Evolutionary conservation across 2,797 vertebrate species (phyloP), one percentile per base, ranked within the genome.

Genomic region (Argyrosomus regius): DNA sequence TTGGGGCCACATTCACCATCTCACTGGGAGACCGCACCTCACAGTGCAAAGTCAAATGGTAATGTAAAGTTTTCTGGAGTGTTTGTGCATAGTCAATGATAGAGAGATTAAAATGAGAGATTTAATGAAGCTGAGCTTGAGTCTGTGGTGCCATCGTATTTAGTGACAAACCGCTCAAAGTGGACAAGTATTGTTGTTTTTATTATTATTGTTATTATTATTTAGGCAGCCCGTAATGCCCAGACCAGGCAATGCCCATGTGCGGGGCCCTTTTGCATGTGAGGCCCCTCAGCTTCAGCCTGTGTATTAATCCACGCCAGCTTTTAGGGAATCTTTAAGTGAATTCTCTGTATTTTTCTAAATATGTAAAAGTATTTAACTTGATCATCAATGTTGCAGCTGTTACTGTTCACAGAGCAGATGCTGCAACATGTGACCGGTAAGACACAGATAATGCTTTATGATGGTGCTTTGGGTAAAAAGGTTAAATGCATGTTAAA

Each of bases 31-130:
- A 85, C n/a, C 11, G 45, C 16, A 60, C 69, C 1, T 43, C 86
- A 7, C 75, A 88, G 17, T 90, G 92, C 86, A 92, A 92, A 86
- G 24, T 93, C 72, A 93, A 90, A 84, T 93, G 90, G 92, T 92
- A 84, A 86, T 6, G 50, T 69, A 11, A 14, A 41, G 77, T 46
- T 26, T 12, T 54, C 52, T 35, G 4, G 1, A 6, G 10, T 13
- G 45, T 56, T 20, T 60, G n/a, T 57, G 31, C 20, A 18, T 0
- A 49, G 6, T 28, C 7, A 46, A 13, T n/a, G 5, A 22, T 65
- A 48, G 3, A 18, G 6, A 22, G 46, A 13, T 5, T 6, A 9
- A 8, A 41, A 45, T 7, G 26, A 22, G 17, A 5, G 31, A 57
- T 68, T 26, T 43, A 10, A 43, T 22, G 2, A 41, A 26, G 8